These are phyloP conservation scores for Drosophila pseudoananassae DNA, from an alignment of 1,140 invertebrate species.

Conservation along the genomic window DNA sequence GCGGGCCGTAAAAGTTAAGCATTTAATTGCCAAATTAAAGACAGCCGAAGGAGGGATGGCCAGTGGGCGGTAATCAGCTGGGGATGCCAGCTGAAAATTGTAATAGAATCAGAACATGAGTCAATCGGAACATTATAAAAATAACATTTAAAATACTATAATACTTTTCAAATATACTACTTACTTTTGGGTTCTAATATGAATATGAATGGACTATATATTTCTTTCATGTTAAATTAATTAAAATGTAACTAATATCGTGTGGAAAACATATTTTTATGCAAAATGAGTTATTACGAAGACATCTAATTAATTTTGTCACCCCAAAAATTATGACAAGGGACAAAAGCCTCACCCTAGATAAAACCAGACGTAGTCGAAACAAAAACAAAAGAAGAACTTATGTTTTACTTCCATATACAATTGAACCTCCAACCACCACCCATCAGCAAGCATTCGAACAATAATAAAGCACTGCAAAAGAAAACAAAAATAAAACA, in stretches of 20 bases:
- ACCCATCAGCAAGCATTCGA: constrained; percentile 2
- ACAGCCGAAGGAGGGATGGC: constrained; percentile 47
- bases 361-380: constrained; percentile 34
- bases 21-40: constrained; percentile 79
- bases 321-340: constrained; percentile 27
- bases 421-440: constrained; percentile 41
- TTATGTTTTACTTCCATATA: constrained; percentile 66
- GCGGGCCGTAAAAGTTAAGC: constrained; percentile 70
- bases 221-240: no score
- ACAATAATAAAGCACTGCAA: constrained; percentile 26
- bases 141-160: no score
- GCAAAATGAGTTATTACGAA: neutral
- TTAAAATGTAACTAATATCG: no score
- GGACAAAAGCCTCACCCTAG: neutral
- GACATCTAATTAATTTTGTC: constrained; percentile 41
- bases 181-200: no score
- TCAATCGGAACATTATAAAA: no score
- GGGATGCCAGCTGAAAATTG: neutral
- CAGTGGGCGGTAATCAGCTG: neutral
- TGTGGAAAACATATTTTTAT: neutral
- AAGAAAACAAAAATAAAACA: constrained; percentile 57
- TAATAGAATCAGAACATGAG: no score
- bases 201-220: no score
- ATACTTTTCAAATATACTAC: no score
- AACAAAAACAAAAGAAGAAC: constrained; percentile 63